Conservation (phyloP, 2,113 vertebrate species). For the Oxyura jamaicensis region DNA sequence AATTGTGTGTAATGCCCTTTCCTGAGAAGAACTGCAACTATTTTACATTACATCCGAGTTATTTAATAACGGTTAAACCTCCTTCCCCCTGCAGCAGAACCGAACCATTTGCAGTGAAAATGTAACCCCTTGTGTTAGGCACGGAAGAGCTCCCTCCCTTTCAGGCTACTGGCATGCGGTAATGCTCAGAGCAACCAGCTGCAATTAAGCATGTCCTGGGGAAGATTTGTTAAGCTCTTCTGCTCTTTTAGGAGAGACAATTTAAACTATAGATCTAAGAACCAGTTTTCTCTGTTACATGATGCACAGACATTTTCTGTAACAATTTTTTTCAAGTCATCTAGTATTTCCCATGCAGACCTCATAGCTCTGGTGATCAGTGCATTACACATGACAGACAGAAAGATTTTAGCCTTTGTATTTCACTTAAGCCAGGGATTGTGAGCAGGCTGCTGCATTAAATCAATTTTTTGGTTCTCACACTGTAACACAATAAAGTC, state of each 20-base stretch:
- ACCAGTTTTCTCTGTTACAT: neutral
- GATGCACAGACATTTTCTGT: neutral
- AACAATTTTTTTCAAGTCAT: neutral
- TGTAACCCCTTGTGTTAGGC: neutral
- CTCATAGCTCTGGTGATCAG: neutral
- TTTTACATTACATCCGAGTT: neutral
- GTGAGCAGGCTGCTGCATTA: conserved; percentile 16
- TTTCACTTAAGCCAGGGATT: conserved; percentile 35
- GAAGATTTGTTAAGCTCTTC: neutral
- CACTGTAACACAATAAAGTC: neutral
- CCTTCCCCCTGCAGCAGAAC: neutral
- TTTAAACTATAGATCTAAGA: neutral
- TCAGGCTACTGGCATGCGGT: neutral
- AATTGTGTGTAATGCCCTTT: neutral
- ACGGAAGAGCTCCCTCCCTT: neutral
- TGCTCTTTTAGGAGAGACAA: neutral
- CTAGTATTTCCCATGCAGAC: neutral
- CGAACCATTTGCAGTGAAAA: neutral
- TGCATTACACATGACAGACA: neutral
- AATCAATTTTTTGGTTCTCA: conserved; percentile 49
- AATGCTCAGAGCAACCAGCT: neutral
- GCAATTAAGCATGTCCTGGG: neutral
- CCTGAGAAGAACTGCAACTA: neutral
- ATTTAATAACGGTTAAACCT: neutral
- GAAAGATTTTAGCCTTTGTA: neutral